Evolutionary conservation across 2,888 invertebrate species (phyloP).

Genomic region (Cataglyphis albicans): DNA sequence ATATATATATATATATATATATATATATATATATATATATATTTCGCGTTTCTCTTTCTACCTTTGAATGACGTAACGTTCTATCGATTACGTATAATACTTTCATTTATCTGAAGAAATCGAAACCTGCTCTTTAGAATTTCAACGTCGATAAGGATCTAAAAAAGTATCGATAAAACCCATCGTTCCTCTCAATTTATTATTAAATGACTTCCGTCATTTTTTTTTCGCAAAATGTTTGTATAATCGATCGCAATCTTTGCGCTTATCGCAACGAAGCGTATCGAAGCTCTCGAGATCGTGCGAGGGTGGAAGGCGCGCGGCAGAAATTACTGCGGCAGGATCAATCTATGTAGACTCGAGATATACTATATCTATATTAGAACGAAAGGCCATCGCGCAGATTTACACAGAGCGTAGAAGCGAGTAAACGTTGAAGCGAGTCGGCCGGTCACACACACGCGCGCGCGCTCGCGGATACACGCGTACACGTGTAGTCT

Average conservation of each 20-base stretch:
- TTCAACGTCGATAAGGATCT: background rate
- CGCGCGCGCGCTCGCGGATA: no score
- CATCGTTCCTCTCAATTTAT: constrained; percentile 9
- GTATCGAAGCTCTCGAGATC: constrained; percentile 10
- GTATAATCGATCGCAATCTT: constrained; percentile 18
- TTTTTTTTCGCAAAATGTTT: background rate
- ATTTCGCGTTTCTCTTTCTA: no score
- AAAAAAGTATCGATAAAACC: background rate
- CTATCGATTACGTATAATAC: background rate
- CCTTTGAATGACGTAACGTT: background rate
- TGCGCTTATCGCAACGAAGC: constrained; percentile 28
- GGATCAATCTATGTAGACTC: constrained; percentile 44
- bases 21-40: no score
- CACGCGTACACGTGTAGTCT: background rate
- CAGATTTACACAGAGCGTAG: constrained; percentile 54
- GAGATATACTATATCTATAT: constrained; percentile 49
- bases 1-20: no score
- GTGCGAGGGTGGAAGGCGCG: constrained; percentile 54
- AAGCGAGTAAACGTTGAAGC: constrained; percentile 50
- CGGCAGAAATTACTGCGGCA: constrained; percentile 54
- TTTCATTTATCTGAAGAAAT: background rate
- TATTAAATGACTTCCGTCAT: background rate
- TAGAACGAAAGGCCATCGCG: constrained; percentile 65
- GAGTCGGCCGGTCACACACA: constrained; percentile 54
- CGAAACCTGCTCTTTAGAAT: background rate